Conservation (phyloP, 2,113 vertebrate genomes). For the Callaeas wilsoni region DNA sequence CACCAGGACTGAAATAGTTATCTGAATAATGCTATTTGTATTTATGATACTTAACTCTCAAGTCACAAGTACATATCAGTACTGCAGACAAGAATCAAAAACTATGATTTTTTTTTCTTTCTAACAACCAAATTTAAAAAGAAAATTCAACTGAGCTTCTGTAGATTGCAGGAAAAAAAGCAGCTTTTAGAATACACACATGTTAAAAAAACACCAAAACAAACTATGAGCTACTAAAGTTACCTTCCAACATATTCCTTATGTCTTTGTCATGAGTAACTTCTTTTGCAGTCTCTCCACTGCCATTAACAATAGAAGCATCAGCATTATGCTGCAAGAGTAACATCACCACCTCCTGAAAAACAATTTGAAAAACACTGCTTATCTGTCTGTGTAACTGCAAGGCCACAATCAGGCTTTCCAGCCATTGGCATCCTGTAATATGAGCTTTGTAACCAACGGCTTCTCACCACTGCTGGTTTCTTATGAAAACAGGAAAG, state of each 20-base stretch:
- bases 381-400: not conserved
- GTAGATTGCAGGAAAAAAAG: not conserved
- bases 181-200: not conserved
- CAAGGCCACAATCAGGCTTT: not conserved
- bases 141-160: not conserved
- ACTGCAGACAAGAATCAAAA: not conserved
- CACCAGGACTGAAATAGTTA: not conserved
- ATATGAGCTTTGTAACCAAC: not conserved
- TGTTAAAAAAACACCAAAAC: not conserved
- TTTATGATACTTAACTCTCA: not conserved
- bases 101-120: not conserved
- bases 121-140: not conserved
- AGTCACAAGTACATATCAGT: not conserved
- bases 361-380: constrained; percentile 23
- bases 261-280: constrained; percentile 90
- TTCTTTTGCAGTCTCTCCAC: constrained; percentile 85
- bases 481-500: not conserved
- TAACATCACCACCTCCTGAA: constrained; percentile 88
- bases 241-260: constrained; percentile 91
- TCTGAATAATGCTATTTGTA: not conserved
- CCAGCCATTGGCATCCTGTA: not conserved
- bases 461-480: not conserved
- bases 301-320: constrained; percentile 84
- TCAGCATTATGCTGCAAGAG: constrained; percentile 84
- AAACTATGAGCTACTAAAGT: not conserved